A percentile compares a stretch with the other conserved stretches of the same genome.
Evolutionary conservation across 2,888 invertebrate species (phyloP).

Genomic region (Dryobotodes eremita): DNA sequence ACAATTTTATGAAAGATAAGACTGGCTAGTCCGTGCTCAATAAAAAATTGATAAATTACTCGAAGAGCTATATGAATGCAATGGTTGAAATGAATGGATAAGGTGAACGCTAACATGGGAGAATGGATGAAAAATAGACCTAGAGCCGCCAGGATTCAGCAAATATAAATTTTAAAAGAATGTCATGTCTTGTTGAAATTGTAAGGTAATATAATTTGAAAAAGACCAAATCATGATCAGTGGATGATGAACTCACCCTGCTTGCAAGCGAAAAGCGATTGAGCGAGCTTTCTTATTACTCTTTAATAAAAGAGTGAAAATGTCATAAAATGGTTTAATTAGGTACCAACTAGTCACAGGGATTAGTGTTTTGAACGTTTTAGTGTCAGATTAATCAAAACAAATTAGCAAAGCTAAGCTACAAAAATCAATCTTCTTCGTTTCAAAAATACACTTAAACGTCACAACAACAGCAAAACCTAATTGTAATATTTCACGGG

Average conservation of each 20-base stretch:
- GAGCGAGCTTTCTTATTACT: not conserved
- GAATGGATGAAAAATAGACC: not conserved
- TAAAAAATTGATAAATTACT: not conserved
- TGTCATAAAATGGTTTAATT: not conserved
- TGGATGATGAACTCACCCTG: not conserved
- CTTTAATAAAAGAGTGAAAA: not conserved
- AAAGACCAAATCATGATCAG: not conserved
- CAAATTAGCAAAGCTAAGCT: not conserved
- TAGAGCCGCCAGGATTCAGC: not conserved
- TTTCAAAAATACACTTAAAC: not conserved
- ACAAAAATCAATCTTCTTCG: not conserved
- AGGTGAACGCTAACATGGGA: not conserved
- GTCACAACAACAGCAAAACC: conserved; percentile 17
- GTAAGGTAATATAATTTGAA: not conserved
- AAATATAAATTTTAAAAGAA: not conserved
- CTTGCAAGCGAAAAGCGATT: not conserved
- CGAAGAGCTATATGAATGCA: not conserved
- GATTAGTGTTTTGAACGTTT: not conserved
- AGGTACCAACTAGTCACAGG: not conserved
- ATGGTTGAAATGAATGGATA: not conserved
- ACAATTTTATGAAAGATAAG: not conserved
- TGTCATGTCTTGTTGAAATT: not conserved
- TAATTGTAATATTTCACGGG: conserved; percentile 36
- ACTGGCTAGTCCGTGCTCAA: not conserved
- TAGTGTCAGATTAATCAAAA: conserved; percentile 12